Evolutionary conservation across 2,797 vertebrate species (phyloP).

Genomic region (Microcaecilia unicolor): DNA sequence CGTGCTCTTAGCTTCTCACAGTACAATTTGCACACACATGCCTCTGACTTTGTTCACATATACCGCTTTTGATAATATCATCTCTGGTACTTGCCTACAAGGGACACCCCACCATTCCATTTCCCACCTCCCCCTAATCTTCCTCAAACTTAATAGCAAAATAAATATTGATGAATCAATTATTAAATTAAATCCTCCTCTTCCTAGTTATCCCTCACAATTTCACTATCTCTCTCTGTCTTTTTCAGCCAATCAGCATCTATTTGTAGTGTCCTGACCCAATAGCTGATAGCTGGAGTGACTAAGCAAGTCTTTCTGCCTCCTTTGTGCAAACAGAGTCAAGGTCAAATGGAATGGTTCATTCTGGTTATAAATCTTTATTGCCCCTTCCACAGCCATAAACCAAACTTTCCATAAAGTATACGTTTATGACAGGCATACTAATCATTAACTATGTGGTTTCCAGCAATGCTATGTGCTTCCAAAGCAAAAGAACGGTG

Average conservation of each 20-base stretch:
- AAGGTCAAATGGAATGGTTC: conserved; percentile 44
- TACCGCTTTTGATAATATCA: too few species aligned
- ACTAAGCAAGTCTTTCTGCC: conserved; percentile 25
- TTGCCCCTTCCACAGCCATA: conserved; percentile 14
- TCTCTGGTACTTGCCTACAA: too few species aligned
- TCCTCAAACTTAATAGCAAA: too few species aligned
- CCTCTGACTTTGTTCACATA: too few species aligned
- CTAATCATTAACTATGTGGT: conserved; percentile 34
- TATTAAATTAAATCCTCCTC: conserved; percentile 1
- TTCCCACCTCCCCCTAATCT: too few species aligned
- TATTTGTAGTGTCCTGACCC: neutral
- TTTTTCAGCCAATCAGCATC: neutral
- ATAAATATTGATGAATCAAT: conserved; percentile 4
- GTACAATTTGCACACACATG: too few species aligned
- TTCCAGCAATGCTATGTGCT: conserved; percentile 3
- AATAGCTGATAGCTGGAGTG: conserved; percentile 11
- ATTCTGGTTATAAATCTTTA: conserved; percentile 42
- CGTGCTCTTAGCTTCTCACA: too few species aligned
- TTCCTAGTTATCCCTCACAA: neutral
- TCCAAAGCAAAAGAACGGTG: conserved; percentile 10
- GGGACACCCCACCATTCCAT: too few species aligned
- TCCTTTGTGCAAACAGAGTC: conserved; percentile 39
- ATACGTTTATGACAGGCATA: conserved; percentile 19
- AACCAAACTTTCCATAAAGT: conserved; percentile 36
- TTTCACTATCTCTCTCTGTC: too few species aligned